phyloP scores from a whole-genome alignment of 2,888 invertebrate species.

The Aquatica leii region DNA sequence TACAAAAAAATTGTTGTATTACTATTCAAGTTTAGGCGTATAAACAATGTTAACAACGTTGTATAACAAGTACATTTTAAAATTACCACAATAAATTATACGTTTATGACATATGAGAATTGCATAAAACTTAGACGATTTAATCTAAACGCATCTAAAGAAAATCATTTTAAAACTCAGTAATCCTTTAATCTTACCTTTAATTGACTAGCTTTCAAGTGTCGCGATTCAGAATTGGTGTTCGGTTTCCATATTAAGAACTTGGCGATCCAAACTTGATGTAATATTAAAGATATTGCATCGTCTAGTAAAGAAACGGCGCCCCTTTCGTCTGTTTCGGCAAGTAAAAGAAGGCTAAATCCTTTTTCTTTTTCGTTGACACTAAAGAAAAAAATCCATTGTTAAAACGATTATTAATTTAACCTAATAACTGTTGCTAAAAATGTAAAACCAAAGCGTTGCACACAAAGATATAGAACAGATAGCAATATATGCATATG shows the following conservation, averaged over 20 bases:
- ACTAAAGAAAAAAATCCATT: conserved; percentile 52
- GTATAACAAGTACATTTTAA: no score
- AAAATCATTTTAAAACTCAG: no score
- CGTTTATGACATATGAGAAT: no score
- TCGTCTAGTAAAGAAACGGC: conserved; percentile 63
- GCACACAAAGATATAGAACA: conserved; percentile 22
- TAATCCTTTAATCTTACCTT: conserved; percentile 56
- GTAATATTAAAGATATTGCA: conserved; percentile 61
- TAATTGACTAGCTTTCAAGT: conserved; percentile 53
- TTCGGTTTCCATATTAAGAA: conserved; percentile 59
- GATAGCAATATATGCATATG: conserved; percentile 29
- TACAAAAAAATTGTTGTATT: no score
- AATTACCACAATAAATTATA: no score
- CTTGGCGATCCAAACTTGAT: conserved; percentile 54
- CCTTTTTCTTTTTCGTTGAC: conserved; percentile 60
- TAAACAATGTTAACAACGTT: no score
- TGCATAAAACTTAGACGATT: no score
- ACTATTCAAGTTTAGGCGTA: no score
- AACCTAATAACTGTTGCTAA: background rate
- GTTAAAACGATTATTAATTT: no score
- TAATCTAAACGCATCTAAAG: no score
- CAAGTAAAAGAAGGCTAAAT: conserved; percentile 63
- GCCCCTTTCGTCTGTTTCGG: conserved; percentile 60
- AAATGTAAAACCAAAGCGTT: no score
- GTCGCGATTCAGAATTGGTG: conserved; percentile 25